phyloP scores from a whole-genome alignment of 2,888 invertebrate species.

The Mythimna impura region DNA sequence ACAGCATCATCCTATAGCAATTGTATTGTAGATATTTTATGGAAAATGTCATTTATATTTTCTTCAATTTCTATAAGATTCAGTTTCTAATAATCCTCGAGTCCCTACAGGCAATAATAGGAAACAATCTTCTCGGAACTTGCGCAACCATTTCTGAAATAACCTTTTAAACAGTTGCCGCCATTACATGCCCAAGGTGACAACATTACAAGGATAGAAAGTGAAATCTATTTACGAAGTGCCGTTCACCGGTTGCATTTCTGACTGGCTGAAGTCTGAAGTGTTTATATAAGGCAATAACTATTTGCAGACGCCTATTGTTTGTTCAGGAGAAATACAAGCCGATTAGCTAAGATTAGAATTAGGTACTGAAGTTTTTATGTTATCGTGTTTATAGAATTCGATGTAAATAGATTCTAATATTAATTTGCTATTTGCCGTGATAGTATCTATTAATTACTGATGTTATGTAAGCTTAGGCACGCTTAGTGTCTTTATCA shows the following conservation, averaged over 20 bases:
- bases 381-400: constrained; percentile 22
- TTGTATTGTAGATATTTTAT: background rate
- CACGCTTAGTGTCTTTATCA: constrained; percentile 28
- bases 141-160: constrained; percentile 32
- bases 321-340: constrained; percentile 40
- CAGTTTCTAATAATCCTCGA: constrained; percentile 1
- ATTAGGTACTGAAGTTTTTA: constrained; percentile 6
- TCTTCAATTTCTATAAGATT: background rate
- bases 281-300: constrained; percentile 67
- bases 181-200: constrained; percentile 75
- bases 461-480: constrained; percentile 22
- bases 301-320: constrained; percentile 70
- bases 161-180: constrained; percentile 35
- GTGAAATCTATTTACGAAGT: constrained; percentile 83
- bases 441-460: constrained; percentile 21
- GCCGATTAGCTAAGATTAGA: constrained; percentile 38
- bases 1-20: too few relatives aligned
- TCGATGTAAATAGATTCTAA: constrained; percentile 30
- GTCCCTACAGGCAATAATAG: background rate
- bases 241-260: constrained; percentile 81
- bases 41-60: background rate
- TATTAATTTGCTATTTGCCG: constrained; percentile 8
- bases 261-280: constrained; percentile 59
- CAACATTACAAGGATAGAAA: constrained; percentile 82
- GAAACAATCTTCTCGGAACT: constrained; percentile 10